These are phyloP conservation scores for Fabriciana adippe DNA, from an alignment of 2,888 invertebrate species.

Conservation along the genomic window DNA sequence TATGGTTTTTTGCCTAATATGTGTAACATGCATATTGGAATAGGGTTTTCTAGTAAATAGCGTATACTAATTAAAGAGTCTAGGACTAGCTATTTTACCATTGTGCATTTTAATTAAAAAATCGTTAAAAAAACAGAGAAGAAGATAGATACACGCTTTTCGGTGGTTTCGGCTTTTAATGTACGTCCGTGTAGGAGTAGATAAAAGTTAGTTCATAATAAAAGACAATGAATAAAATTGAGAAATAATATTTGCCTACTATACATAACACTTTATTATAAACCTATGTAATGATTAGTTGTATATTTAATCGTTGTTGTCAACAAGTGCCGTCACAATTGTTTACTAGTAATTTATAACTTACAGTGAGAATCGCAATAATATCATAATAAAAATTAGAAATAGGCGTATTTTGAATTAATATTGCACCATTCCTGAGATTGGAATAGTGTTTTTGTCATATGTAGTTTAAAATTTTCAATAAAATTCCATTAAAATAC, in stretches of 20 bases:
- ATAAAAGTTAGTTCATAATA: slow-evolving; percentile 21
- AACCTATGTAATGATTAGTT: neutral
- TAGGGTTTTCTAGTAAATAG: too few relatives aligned
- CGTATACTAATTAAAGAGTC: neutral
- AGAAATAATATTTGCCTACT: slow-evolving; percentile 16
- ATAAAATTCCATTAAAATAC: too few relatives aligned
- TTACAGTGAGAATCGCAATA: slow-evolving; percentile 74
- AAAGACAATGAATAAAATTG: slow-evolving; percentile 15
- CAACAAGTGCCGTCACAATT: slow-evolving; percentile 21
- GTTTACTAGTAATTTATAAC: slow-evolving; percentile 23
- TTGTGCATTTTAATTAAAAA: neutral
- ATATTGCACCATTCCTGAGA: slow-evolving; percentile 14
- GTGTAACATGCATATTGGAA: too few relatives aligned
- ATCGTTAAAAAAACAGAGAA: slow-evolving; percentile 6
- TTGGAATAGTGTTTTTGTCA: slow-evolving; percentile 13
- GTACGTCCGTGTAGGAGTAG: slow-evolving; percentile 9
- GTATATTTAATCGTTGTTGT: slow-evolving; percentile 8
- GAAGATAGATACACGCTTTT: neutral
- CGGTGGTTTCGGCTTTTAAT: slow-evolving; percentile 19
- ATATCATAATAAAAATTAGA: slow-evolving; percentile 55
- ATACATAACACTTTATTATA: slow-evolving; percentile 9
- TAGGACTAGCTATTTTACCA: neutral
- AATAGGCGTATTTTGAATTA: slow-evolving; percentile 25
- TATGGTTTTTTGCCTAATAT: too few relatives aligned
- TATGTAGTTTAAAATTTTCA: neutral